Base-by-base conservation (phyloP, 2,888 invertebrate species). In the Apodemia hepburni region DNA sequence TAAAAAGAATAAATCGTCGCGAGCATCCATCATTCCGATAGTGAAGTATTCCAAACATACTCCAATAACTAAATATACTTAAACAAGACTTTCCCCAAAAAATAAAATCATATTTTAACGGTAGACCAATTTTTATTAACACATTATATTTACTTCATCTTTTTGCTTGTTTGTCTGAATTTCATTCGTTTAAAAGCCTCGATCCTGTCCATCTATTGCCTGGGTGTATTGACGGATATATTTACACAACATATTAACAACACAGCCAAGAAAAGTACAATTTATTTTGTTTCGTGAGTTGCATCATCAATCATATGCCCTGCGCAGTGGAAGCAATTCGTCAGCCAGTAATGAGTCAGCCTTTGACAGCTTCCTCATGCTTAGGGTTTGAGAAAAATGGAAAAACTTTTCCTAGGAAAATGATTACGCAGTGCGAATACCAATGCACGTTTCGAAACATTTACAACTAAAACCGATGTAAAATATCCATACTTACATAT, bases 281-380 rank as follows among this genome's bases (percentile, higher is more conserved):
- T 62, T 57, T 66, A 65, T 65, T 65, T 62, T 64, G 60, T 64
- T 63, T 49, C 35, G 62, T 65, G 71, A 75, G 64, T 72, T 73
- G 59, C 27, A 66, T 68, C 75, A 81, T 85, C 75, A 73, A 81
- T 85, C 83, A 78, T 73, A 62, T 47, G 57, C 57, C 57, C 29
- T 57, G 22, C 57, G 57, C 8, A 64, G 49, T 59, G 35, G 33
- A 63, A 69, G 69, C 75, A 71, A 84, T 82, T 79, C 75, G 80
- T 83, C 85, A 81, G 67, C 66, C 61, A 63, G 70, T 79, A 79
- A 82, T 80, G 77, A 78, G 73, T 69, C 66, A 65, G 72, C 68
- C 66, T 65, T 66, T 75, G 82, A 79, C 81, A 79, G 78, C 64
- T 72, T 58, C 61, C 17, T 57, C 57, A 29, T 57, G 57, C 22